A percentile compares a stretch with the other conserved stretches of the same genome.
Conservation (phyloP, 2,797 vertebrate species). For the Hippopotamyrus pictus region DNA sequence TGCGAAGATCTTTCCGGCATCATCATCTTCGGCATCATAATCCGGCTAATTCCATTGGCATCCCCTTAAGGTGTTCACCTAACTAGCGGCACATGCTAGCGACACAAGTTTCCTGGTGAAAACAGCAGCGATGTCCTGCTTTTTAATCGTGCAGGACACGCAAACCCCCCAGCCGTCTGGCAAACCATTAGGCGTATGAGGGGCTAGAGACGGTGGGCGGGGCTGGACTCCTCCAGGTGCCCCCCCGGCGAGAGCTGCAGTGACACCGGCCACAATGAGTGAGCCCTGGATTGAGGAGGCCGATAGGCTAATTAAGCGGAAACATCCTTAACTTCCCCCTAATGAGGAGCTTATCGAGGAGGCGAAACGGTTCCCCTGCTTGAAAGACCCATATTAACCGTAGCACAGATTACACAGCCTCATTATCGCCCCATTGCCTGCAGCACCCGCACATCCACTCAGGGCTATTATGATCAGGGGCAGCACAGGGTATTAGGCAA, state of each 20-base stretch:
- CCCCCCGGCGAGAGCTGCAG: background rate
- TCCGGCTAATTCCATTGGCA: background rate
- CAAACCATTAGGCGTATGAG: background rate
- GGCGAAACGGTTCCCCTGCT: background rate
- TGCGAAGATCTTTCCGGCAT: background rate
- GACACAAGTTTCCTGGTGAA: background rate
- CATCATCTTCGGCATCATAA: background rate
- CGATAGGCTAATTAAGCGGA: background rate
- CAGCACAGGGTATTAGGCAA: background rate
- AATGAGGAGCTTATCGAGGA: background rate
- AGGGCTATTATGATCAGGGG: background rate
- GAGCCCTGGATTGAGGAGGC: background rate
- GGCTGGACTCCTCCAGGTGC: background rate
- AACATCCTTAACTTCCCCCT: background rate
- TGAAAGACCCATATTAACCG: background rate
- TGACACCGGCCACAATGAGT: background rate
- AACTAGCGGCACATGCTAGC: background rate
- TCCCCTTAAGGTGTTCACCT: background rate
- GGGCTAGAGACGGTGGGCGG: background rate
- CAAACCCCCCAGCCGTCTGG: background rate
- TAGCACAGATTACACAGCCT: background rate
- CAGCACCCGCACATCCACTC: no score
- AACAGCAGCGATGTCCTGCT: no score
- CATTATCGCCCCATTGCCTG: background rate
- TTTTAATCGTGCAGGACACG: no score